These are phyloP conservation scores for Euura saliciscinereae DNA, from an alignment of 1,140 invertebrate genomes.

Conservation along the genomic window DNA sequence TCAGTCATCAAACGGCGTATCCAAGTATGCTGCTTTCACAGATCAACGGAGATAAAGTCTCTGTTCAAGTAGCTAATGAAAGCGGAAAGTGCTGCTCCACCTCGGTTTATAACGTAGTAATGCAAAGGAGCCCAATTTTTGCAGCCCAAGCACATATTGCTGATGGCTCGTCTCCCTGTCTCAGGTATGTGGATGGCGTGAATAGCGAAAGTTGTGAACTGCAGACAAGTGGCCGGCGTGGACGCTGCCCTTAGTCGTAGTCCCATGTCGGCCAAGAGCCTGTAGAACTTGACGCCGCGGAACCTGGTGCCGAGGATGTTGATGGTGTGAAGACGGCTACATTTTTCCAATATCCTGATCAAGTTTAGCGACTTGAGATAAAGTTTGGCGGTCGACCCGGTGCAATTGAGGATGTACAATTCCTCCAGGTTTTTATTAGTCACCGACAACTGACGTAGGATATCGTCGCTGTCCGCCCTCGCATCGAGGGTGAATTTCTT, in stretches of 20 bases:
- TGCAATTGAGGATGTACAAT: slow-evolving; percentile 34
- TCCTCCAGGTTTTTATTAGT: slow-evolving; percentile 40
- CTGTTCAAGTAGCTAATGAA: slow-evolving; percentile 34
- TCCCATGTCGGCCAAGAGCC: slow-evolving; percentile 31
- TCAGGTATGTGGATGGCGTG: slow-evolving; percentile 31
- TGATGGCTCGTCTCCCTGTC: slow-evolving; percentile 29
- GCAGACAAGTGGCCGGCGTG: slow-evolving; percentile 24
- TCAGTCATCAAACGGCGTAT: no score
- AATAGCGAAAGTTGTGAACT: slow-evolving; percentile 36
- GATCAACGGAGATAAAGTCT: slow-evolving; percentile 27
- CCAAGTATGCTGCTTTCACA: not conserved
- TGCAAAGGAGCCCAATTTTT: slow-evolving; percentile 31
- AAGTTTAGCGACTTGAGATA: slow-evolving; percentile 35
- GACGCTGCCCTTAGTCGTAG: slow-evolving; percentile 24
- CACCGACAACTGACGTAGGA: slow-evolving; percentile 41
- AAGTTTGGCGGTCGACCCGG: slow-evolving; percentile 32
- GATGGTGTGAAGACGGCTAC: slow-evolving; percentile 39
- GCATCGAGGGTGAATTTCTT: slow-evolving; percentile 30
- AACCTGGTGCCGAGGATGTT: slow-evolving; percentile 31
- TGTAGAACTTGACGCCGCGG: slow-evolving; percentile 41
- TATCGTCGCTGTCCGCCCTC: slow-evolving; percentile 38
- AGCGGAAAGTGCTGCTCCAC: slow-evolving; percentile 20
- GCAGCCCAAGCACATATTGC: slow-evolving; percentile 15
- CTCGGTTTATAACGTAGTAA: slow-evolving; percentile 27
- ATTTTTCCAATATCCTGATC: slow-evolving; percentile 39